Conservation (phyloP, 1,140 invertebrate genomes). For the Aphaenogaster ashmeadi region DNA sequence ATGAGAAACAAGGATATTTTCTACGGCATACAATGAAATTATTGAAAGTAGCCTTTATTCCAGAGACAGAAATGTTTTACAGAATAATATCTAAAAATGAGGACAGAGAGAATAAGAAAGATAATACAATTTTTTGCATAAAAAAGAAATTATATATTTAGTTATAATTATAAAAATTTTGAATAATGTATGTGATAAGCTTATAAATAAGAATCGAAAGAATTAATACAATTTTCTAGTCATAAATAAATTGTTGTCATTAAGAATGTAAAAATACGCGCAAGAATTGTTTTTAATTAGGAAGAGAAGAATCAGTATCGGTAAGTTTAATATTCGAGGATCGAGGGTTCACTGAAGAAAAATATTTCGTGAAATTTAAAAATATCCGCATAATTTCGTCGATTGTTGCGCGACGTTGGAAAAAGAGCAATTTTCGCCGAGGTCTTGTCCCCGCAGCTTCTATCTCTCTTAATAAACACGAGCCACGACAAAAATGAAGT, state of each 20-base stretch:
- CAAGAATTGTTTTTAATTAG: neutral
- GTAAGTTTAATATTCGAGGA: neutral
- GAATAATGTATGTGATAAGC: too few species aligned
- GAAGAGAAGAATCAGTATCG: neutral
- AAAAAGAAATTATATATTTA: neutral
- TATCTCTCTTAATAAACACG: neutral
- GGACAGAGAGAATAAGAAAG: too few species aligned
- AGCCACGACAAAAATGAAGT: conserved; percentile 7
- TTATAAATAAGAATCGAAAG: neutral
- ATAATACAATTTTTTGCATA: neutral
- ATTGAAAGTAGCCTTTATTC: neutral
- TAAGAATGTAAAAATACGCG: neutral
- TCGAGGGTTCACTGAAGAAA: neutral
- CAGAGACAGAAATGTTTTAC: neutral
- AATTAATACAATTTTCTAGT: neutral
- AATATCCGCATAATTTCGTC: neutral
- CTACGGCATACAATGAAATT: neutral
- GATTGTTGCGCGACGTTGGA: neutral
- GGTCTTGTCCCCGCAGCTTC: neutral
- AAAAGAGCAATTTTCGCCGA: neutral
- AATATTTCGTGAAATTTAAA: neutral
- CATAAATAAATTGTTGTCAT: conserved; percentile 2
- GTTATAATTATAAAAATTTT: conserved; percentile 1
- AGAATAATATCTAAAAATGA: conserved; percentile 1
- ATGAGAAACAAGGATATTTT: conserved; percentile 19